These are phyloP conservation scores for Leptinotarsa texana DNA, from an alignment of 1,140 invertebrate genomes.

Conservation along the genomic window DNA sequence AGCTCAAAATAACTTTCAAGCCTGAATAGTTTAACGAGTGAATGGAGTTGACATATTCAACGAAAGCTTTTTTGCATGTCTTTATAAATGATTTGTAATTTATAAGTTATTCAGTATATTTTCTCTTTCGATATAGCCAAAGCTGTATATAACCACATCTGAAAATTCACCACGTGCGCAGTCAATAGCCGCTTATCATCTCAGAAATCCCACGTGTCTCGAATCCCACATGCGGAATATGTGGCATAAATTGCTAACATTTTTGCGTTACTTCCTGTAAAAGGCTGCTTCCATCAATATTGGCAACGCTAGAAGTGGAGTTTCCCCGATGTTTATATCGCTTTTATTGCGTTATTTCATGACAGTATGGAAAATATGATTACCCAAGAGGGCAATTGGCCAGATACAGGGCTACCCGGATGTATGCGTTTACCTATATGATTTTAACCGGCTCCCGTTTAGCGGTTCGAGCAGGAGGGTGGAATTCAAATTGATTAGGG, in stretches of 20 bases:
- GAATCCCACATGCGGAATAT: neutral
- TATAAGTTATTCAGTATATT: too few relatives aligned
- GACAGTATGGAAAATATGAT: conserved; percentile 3
- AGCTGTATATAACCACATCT: too few relatives aligned
- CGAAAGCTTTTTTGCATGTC: too few relatives aligned
- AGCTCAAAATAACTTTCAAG: too few relatives aligned
- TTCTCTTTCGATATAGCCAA: too few relatives aligned
- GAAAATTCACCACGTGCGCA: too few relatives aligned
- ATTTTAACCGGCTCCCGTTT: too few relatives aligned
- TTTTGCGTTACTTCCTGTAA: conserved; percentile 8
- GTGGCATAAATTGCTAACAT: neutral
- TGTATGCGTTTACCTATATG: neutral
- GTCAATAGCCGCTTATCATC: neutral
- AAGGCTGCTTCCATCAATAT: neutral
- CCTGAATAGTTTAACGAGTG: too few relatives aligned
- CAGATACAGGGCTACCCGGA: neutral
- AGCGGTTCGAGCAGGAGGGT: too few relatives aligned
- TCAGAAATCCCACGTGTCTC: neutral
- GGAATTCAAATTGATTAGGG: too few relatives aligned
- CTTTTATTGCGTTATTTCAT: conserved; percentile 8
- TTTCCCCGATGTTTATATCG: neutral
- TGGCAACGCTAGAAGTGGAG: neutral
- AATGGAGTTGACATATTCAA: too few relatives aligned
- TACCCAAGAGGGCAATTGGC: neutral
- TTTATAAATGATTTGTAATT: too few relatives aligned